These are phyloP conservation scores for Peromyscus aztecus DNA, from an alignment of 2,797 vertebrate genomes.

Conservation along the genomic window DNA sequence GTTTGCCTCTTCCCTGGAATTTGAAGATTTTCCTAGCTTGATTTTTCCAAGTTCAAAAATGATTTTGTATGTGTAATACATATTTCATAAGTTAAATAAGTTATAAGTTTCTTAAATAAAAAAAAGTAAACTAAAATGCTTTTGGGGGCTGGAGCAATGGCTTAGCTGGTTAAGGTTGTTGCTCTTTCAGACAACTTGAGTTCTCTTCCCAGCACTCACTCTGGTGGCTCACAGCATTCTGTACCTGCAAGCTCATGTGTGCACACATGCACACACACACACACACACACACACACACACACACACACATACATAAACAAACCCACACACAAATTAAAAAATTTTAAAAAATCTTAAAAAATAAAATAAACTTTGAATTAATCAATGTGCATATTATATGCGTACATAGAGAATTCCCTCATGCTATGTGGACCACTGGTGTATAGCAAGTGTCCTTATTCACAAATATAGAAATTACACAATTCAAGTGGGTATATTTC, in stretches of 20 bases:
- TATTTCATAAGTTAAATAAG: constrained; percentile 1
- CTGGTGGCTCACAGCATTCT: not conserved
- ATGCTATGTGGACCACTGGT: not conserved
- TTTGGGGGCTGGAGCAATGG: not conserved
- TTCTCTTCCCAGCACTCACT: not conserved
- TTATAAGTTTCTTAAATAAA: not conserved
- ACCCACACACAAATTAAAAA: no score
- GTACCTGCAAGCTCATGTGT: no score
- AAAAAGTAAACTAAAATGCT: not conserved
- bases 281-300: no score
- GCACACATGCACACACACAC: no score
- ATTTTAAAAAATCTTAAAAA: not conserved
- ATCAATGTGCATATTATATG: not conserved
- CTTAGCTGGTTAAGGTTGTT: not conserved
- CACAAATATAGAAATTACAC: not conserved
- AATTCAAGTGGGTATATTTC: not conserved
- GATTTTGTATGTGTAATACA: not conserved
- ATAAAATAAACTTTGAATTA: not conserved
- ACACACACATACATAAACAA: not conserved
- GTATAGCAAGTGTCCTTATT: not conserved
- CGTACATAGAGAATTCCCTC: not conserved
- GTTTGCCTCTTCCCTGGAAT: not conserved
- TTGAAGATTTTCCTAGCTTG: not conserved
- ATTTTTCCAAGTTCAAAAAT: not conserved
- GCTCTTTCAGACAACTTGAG: not conserved